These are phyloP conservation scores for Etia nguti DNA, from an alignment of 2,113 vertebrate species.

Conservation along the genomic window DNA sequence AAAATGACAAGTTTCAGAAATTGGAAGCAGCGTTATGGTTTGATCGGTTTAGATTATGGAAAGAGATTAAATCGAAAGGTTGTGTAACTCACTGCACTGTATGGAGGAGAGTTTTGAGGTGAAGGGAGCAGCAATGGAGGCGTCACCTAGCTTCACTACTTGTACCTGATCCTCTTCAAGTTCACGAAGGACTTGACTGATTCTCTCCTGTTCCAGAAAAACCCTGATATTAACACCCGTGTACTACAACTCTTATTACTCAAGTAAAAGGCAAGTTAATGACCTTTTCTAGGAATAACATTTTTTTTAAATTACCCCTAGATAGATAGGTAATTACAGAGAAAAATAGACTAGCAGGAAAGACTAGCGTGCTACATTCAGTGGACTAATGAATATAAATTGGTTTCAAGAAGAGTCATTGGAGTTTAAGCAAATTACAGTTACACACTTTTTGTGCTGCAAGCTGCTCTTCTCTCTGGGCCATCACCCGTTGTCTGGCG, in stretches of 20 bases:
- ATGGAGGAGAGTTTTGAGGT: slow-evolving; percentile 98
- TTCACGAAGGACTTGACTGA: slow-evolving; percentile 92
- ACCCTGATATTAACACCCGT: background rate
- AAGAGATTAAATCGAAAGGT: background rate
- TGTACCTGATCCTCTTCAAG: slow-evolving; percentile 89
- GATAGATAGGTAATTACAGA: background rate
- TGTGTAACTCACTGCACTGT: slow-evolving; percentile 85
- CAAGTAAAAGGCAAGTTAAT: background rate
- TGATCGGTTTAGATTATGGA: background rate
- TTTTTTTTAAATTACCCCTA: background rate
- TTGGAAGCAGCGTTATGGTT: background rate
- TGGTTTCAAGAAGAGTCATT: background rate
- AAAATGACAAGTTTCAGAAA: background rate
- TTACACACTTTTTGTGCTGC: slow-evolving; percentile 82
- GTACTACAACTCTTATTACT: background rate
- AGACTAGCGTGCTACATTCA: background rate
- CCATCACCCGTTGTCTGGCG: slow-evolving; percentile 79
- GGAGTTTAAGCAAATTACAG: background rate
- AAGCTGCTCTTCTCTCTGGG: slow-evolving; percentile 84
- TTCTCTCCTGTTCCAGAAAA: slow-evolving; percentile 76
- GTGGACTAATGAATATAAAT: background rate
- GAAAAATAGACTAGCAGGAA: background rate
- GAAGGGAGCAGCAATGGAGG: slow-evolving; percentile 95
- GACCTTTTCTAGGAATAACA: background rate
- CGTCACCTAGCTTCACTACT: slow-evolving; percentile 93